Evolutionary conservation across 2,113 vertebrate genomes (phyloP).

Genomic region (Probosciger aterrimus): DNA sequence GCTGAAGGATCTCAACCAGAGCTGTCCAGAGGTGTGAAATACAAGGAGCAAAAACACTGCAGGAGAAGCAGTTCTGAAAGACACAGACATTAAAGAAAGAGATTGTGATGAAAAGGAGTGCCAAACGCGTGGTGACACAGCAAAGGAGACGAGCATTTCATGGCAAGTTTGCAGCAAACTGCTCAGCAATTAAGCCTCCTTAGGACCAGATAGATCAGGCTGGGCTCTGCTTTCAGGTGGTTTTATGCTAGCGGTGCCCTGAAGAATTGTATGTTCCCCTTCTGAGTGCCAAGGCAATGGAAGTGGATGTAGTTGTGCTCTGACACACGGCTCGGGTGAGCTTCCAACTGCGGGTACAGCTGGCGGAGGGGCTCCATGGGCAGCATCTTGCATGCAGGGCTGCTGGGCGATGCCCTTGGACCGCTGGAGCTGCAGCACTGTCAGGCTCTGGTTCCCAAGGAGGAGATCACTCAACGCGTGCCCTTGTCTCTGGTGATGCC

Average conservation of each 20-base stretch:
- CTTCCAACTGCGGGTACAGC: neutral
- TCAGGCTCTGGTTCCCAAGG: neutral
- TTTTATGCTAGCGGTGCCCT: neutral
- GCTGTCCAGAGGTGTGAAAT: neutral
- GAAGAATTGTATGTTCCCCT: neutral
- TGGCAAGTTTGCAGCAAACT: neutral
- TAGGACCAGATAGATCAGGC: neutral
- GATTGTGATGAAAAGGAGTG: neutral
- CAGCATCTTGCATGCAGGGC: fast-evolving
- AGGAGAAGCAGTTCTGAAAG: neutral
- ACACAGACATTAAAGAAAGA: neutral
- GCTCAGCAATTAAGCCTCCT: neutral
- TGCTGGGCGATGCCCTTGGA: neutral
- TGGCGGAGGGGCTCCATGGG: fast-evolving
- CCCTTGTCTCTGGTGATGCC: conserved; percentile 1
- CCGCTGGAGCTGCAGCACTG: neutral
- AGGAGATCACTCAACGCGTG: neutral
- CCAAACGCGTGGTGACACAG: neutral
- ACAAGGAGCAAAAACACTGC: neutral
- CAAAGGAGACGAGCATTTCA: neutral
- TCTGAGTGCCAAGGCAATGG: fast-evolving
- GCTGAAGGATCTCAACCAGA: neutral
- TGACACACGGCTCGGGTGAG: fast-evolving
- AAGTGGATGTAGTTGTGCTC: neutral
- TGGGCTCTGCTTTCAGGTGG: neutral